Evolutionary conservation across 2,888 invertebrate species (phyloP), one percentile per base, ranked within the genome.

Genomic region (Rhagophthalmus giganteus): DNA sequence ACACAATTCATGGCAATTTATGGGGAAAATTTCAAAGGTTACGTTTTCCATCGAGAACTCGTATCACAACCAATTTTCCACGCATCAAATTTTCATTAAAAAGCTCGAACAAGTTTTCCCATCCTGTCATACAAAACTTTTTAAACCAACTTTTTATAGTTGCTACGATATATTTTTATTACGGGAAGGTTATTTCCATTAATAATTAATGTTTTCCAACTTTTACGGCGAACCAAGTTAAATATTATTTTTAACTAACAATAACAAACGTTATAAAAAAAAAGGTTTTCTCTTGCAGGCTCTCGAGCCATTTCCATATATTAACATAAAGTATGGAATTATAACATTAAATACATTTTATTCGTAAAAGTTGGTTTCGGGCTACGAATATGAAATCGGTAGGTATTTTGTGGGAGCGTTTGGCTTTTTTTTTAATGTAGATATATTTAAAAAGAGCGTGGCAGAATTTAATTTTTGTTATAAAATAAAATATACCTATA

Each of bases 21-120:
- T 45, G 45, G 25, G 14, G 24, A 42, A 37, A 45, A 37, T 25
- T 45, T 35, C 30, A 45, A 45, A 35, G 45, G 45, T 45, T 28
- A 28, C 35, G 20, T 37, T 45, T 37, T 30, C 45, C 45, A 45
- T 45, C 45, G 37, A 16, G 27, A 12, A 14, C 45, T 45, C 35
- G 30, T 45, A 45, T 45, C 45, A 45, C 34, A 45, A 35, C 45
- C 45, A 45, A 45, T 45, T 45, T 45, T 45, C 35, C 24, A 45
- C 35, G 37, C 45, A 45, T 45, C 45, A 45, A 45, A 45, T 37
- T 45, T 45, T 45, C 45, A 45, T 45, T 45, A 45, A 45, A 40
- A 45, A 37, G 28, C 35, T 45, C 30, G 37, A 37, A 45, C 34
- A 45, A 37, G 45, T 45, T 45, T 45, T 45, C 37, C 35, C 45